Evolutionary conservation across 2,113 vertebrate genomes (phyloP), one percentile per base, ranked within the genome.

Genomic region (Gymnorhina tibicen): DNA sequence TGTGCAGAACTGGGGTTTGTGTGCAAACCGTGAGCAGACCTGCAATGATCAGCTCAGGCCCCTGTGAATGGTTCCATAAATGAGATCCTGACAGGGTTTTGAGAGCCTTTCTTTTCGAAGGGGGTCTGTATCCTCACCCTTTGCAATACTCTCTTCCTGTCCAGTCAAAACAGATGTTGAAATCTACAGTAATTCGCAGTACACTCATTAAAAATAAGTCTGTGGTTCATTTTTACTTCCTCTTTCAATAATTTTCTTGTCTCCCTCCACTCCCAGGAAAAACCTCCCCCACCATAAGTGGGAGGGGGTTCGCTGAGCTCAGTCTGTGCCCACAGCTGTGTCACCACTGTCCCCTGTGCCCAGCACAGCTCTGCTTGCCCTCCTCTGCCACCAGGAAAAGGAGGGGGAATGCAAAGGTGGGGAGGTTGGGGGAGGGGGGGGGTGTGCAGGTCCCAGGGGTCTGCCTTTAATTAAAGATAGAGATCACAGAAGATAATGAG

Each of bases 281-380:
- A 53, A 6, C 16, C n/a, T 70, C 12, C 20, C 12, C 7, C 17
- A 6, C 10, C 3, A 0, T 15, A 27, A 50, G 49, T 0, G 0
- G 20, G 50, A 78, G 2, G 2, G 11, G 8, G 13, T 64, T 22
- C 9, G 5, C 73, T 35, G 50, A 58, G 42, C 59, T 37, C 27
- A 74, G 70, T 7, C 41, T 32, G 6, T 68, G 62, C 55, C 95
- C n/a, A 14, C 52, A 39, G 3, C 20, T 49, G 10, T 75, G 76
- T 46, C 50, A 27, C 13, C 13, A 3, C 46, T 41, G 17, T 41
- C 47, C 62, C 62, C 67, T 23, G 0, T 9, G 37, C 46, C 53
- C 84, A 33, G 35, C 59, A 30, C 3, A 33, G 59, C 49, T 44
- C 35, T n/a, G 8, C 26, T 76, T 41, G 32, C 15, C 52, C 37